These are phyloP conservation scores for Diadophis punctatus DNA, from an alignment of 2,113 vertebrate species.

Conservation along the genomic window DNA sequence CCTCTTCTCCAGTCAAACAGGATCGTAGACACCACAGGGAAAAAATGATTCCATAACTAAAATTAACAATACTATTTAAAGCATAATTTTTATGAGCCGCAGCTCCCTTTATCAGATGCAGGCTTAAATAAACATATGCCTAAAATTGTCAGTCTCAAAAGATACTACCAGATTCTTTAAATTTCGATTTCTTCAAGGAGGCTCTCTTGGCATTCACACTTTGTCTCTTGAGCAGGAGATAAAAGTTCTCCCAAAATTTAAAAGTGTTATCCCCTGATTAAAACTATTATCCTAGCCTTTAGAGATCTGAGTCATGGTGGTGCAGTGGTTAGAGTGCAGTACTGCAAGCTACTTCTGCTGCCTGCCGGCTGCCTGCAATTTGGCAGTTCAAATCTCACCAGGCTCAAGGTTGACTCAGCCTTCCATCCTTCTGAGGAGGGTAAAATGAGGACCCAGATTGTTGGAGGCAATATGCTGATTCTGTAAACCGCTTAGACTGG, in stretches of 20 bases:
- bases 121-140: background rate
- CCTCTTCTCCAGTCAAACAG: background rate
- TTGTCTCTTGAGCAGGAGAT: background rate
- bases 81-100: background rate
- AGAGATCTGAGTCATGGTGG: background rate
- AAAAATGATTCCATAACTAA: background rate
- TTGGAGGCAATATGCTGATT: too few species aligned
- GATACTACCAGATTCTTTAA: background rate
- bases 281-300: background rate
- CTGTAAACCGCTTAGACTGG: too few species aligned
- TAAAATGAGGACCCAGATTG: too few species aligned
- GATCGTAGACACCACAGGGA: background rate
- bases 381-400: too few species aligned
- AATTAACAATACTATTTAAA: background rate
- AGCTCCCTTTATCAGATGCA: background rate
- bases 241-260: background rate
- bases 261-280: background rate
- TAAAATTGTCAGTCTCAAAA: background rate
- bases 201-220: background rate
- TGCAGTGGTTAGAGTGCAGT: too few species aligned
- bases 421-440: too few species aligned
- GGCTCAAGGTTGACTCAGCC: too few species aligned
- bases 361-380: too few species aligned
- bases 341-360: too few species aligned
- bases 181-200: background rate